Evolutionary conservation across 2,797 vertebrate species (phyloP).

Genomic region (Lophotriccus pileatus): DNA sequence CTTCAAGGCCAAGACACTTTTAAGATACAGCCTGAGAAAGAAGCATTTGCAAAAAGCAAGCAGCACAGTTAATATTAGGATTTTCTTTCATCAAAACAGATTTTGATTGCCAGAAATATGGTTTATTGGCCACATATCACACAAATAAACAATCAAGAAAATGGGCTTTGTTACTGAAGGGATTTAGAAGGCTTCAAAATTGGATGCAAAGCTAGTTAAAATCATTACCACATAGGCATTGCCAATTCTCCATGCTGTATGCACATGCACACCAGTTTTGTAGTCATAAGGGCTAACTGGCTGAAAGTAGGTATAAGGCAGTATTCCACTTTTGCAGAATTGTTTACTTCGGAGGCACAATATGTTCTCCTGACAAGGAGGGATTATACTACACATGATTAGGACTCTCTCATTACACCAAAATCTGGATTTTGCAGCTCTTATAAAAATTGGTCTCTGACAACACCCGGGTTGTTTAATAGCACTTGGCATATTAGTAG

Average conservation of each 20-base stretch:
- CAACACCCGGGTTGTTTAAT: background rate
- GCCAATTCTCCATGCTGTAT: background rate
- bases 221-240: background rate
- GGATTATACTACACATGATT: background rate
- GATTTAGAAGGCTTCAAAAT: constrained; percentile 20
- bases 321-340: background rate
- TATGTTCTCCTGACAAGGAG: background rate
- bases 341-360: background rate
- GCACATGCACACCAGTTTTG: background rate
- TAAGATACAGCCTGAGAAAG: background rate
- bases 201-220: constrained; percentile 7
- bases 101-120: background rate
- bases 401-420: background rate
- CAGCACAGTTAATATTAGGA: background rate
- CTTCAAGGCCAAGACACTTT: background rate
- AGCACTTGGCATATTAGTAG: background rate
- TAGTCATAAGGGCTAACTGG: background rate
- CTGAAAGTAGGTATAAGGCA: background rate
- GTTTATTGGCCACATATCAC: constrained; percentile 4
- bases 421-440: background rate
- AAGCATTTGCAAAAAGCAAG: background rate
- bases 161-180: background rate
- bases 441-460: constrained; percentile 12
- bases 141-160: constrained; percentile 9
- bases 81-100: background rate